Evolutionary conservation across 1,140 invertebrate genomes (phyloP).

Genomic region (Bombus balteatus): DNA sequence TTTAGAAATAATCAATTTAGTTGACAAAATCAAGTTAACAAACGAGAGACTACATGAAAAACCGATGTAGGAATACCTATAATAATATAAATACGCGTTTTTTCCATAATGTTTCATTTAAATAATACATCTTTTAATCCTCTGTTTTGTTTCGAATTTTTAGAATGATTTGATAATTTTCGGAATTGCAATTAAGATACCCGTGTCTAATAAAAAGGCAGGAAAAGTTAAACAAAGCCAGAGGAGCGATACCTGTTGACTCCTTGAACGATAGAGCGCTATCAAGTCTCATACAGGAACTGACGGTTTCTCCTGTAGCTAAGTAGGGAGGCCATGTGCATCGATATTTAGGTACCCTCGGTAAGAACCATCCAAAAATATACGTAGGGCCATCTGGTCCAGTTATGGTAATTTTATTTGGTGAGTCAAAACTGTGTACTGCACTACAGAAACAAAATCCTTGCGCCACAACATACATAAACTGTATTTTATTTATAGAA

Average conservation of each 20-base stretch:
- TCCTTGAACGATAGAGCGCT: slow-evolving; percentile 4
- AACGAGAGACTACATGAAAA: neutral
- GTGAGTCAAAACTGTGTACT: slow-evolving; percentile 25
- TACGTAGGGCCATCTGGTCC: slow-evolving; percentile 49
- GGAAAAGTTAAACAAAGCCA: neutral
- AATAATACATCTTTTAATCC: neutral
- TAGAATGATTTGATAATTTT: neutral
- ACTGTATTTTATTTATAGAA: slow-evolving; percentile 32
- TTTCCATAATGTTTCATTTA: neutral
- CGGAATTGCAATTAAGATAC: too few relatives aligned
- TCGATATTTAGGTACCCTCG: slow-evolving; percentile 45
- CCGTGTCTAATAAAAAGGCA: too few relatives aligned
- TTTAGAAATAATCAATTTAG: too few relatives aligned
- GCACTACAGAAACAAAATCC: slow-evolving; percentile 14
- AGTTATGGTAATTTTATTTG: slow-evolving; percentile 64
- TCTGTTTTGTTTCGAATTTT: neutral
- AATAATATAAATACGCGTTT: neutral
- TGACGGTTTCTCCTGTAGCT: slow-evolving; percentile 6
- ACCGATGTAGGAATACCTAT: neutral
- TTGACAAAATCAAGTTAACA: neutral
- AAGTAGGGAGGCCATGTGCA: slow-evolving; percentile 64
- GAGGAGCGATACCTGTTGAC: neutral
- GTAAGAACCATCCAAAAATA: slow-evolving; percentile 63
- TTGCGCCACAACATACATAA: slow-evolving; percentile 4
- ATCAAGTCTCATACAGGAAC: neutral